These are phyloP conservation scores for Rhimphoctona megacephalus DNA, from an alignment of 2,888 invertebrate genomes.

Conservation along the genomic window DNA sequence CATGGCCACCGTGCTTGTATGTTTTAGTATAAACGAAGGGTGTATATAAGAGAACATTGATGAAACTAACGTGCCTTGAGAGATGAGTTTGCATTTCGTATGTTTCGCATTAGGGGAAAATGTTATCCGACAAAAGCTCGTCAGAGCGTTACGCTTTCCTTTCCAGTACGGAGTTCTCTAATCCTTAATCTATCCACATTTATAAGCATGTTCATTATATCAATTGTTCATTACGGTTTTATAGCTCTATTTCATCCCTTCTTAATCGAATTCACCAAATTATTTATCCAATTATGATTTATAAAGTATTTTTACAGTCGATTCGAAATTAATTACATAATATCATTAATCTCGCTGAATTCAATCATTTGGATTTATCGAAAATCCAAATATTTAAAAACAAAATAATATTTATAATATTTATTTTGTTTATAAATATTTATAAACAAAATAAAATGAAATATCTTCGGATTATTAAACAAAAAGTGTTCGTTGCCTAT, in stretches of 20 bases:
- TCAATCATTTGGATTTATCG: neutral
- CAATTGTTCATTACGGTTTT: neutral
- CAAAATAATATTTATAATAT: no score
- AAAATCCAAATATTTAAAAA: neutral
- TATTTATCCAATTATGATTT: neutral
- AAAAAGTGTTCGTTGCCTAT: neutral
- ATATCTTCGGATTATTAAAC: neutral
- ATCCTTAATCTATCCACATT: conserved; percentile 4
- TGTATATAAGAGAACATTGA: conserved; percentile 41
- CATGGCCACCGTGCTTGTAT: conserved; percentile 14
- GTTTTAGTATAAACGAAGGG: conserved; percentile 9
- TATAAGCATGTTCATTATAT: neutral
- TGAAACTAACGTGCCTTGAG: conserved; percentile 59
- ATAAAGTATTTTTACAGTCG: neutral
- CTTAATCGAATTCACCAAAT: neutral
- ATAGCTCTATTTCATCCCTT: neutral
- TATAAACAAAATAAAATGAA: neutral
- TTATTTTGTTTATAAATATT: no score
- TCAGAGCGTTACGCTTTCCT: conserved; percentile 17
- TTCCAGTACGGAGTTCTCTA: neutral
- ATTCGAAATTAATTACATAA: neutral
- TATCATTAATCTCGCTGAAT: neutral
- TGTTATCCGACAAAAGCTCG: conserved; percentile 49
- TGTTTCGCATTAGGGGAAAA: conserved; percentile 20
- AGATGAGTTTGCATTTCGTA: conserved; percentile 63